Evolutionary conservation across 2,888 invertebrate genomes (phyloP), one percentile per base, ranked within the genome.

Genomic region (Drosophila fungiperda): DNA sequence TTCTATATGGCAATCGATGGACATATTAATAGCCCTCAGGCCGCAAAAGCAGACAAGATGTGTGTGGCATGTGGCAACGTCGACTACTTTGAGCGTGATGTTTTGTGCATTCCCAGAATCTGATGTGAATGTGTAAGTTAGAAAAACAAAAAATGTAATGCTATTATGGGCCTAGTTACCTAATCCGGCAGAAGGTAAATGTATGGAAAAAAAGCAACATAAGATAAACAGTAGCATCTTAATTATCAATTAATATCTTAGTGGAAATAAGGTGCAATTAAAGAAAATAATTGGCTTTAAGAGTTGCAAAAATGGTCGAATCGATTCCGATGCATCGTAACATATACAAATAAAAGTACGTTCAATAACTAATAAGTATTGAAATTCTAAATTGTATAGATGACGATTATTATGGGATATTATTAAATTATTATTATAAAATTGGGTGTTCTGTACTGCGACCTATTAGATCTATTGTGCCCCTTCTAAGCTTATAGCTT

Each of bases 1-100:
- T 62, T 63, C 23, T 49, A 38, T 59, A 52, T 52, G 32, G 45
- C 71, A 80, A 78, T 78, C 71, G 71, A 71, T 76, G 70, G 61
- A 17, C 55, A 49, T 33, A 61, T 67, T 80, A 64, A 75, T 68
- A 62, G 67, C 38, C 38, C 52, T 48, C 49, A 32, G 57, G n/a
- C 32, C 9, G 54, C 55, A 53, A 48, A 55, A 29, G 9, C 11
- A 3, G 38, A 7, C 42, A 29, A 48, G 11, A 55, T 23, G 36
- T 17, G 23, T 53, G 48, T 54, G 33, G 42, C 49, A 38, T n/a
- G 40, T 26, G 29, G 12, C 3, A 35, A 15, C 26, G 11, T 20
- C 26, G 15, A n/a, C 35, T 23, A 38, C 36, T 26, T 26, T n/a
- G 29, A 32, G 32, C 20, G 12, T 20, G 42, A 40, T 7, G 29